Evolutionary conservation across 2,113 vertebrate genomes (phyloP).

Genomic region (Aix galericulata): DNA sequence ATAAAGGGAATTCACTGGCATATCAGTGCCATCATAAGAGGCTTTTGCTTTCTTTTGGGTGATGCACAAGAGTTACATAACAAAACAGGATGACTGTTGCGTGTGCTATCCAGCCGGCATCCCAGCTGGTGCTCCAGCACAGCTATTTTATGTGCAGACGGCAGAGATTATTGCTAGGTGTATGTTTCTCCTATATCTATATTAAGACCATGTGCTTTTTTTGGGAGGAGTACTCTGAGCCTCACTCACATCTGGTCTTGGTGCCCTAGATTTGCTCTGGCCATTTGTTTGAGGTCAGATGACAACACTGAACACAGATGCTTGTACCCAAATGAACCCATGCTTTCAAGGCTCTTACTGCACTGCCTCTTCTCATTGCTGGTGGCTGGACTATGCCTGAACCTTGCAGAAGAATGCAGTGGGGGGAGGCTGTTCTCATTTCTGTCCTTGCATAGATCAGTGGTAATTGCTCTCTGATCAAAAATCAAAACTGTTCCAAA

Average conservation of each 20-base stretch:
- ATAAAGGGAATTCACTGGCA: background rate
- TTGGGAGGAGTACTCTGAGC: background rate
- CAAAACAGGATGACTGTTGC: background rate
- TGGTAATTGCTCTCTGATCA: background rate
- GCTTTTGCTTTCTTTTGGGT: background rate
- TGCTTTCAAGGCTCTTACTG: background rate
- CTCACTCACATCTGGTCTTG: background rate
- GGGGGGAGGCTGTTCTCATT: background rate
- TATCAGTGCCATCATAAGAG: background rate
- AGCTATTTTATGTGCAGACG: background rate
- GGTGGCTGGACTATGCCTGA: background rate
- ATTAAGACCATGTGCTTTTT: background rate
- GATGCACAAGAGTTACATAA: background rate
- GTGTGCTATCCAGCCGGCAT: background rate
- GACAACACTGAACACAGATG: background rate
- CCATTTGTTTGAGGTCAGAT: background rate
- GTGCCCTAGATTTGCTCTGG: conserved; percentile 6
- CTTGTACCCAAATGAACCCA: background rate
- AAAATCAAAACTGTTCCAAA: background rate
- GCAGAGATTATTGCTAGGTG: background rate
- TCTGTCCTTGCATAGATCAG: background rate
- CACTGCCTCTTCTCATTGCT: background rate
- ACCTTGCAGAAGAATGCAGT: background rate
- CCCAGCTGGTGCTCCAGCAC: background rate
- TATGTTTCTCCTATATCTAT: background rate